Evolutionary conservation across 1,140 invertebrate genomes (phyloP).

Genomic region (Nephotettix cincticeps): DNA sequence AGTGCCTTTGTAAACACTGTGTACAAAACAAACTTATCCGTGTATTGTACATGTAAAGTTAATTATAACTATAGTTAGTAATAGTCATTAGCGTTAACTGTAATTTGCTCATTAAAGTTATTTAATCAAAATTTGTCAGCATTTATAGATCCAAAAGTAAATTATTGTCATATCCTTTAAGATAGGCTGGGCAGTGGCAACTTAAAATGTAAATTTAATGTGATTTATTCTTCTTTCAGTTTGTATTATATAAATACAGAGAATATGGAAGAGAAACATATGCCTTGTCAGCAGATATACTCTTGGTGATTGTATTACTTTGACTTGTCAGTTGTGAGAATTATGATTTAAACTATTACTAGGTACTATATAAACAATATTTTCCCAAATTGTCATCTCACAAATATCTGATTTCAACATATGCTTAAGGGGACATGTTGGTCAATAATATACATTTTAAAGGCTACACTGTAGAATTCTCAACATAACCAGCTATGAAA

Average conservation of each 20-base stretch:
- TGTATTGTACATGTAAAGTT: neutral
- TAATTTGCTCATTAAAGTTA: constrained; percentile 17
- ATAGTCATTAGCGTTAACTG: constrained; percentile 18
- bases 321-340: no score
- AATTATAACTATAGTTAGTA: constrained; percentile 2
- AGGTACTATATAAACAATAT: no score
- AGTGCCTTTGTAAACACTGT: constrained; percentile 5
- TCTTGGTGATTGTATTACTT: neutral
- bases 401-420: no score
- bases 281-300: constrained; percentile 9
- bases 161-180: constrained; percentile 2
- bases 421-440: no score
- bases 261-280: neutral
- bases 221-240: neutral
- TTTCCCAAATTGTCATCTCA: no score
- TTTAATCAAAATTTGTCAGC: constrained; percentile 18
- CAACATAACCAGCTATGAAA: no score
- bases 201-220: neutral
- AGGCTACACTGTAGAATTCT: no score
- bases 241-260: neutral
- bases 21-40: neutral
- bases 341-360: no score
- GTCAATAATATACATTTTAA: no score
- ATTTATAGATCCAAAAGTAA: constrained; percentile 4
- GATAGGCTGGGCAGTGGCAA: constrained; percentile 18